Conservation (phyloP, 2,888 invertebrate genomes). For the Bombylius major region DNA sequence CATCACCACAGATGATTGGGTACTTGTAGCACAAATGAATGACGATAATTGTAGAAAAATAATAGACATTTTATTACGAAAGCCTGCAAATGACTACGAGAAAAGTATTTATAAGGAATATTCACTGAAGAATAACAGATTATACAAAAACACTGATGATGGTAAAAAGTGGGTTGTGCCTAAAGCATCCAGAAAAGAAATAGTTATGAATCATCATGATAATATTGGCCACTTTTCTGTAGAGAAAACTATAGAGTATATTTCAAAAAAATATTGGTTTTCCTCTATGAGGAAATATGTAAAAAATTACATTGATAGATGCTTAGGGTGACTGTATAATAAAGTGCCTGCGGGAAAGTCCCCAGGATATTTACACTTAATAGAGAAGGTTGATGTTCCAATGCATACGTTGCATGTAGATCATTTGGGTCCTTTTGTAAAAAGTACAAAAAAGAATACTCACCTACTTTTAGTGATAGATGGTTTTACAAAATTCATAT, state of each 20-base stretch:
- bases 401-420: constrained; percentile 24
- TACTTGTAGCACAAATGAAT: not conserved
- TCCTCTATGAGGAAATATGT: not conserved
- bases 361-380: not conserved
- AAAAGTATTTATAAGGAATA: not conserved
- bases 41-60: not conserved
- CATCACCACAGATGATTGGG: not conserved
- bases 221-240: not conserved
- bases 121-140: not conserved
- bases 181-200: not conserved
- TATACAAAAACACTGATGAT: not conserved
- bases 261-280: not conserved
- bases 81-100: not conserved
- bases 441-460: constrained; percentile 16
- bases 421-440: constrained; percentile 19
- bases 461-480: constrained; percentile 18
- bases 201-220: not conserved
- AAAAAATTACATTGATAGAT: not conserved
- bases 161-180: not conserved
- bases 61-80: not conserved
- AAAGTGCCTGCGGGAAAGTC: too few relatives aligned
- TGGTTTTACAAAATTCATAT: constrained; percentile 9
- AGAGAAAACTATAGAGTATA: not conserved
- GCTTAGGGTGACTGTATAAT: too few relatives aligned
- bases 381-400: constrained; percentile 2